Base-by-base conservation (phyloP, 2,113 vertebrate genomes). In the Gnathonemus echidnorhynchus region DNA sequence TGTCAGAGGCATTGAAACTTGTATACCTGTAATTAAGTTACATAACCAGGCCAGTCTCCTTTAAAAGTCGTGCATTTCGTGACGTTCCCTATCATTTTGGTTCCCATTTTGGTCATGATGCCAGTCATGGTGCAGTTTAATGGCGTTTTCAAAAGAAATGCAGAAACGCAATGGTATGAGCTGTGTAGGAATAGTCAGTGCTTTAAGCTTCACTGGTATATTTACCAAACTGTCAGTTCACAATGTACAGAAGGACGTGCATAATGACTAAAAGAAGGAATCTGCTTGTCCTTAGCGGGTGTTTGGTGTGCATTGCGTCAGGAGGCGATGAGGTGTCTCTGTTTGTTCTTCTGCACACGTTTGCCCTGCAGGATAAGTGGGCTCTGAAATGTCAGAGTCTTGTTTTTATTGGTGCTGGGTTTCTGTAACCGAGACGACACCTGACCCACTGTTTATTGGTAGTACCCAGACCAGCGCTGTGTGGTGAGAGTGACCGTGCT, bases 301-400 rank as follows among this genome's bases (percentile, higher is more conserved):
- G 35, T 39, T 80, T 5, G 17, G 74, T 80, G 74, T 19, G 6
- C 74, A 42, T 2, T 42, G 35, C 35, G 31, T 85, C 83, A 85
- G n/a, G 10, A 48, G 19, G 1, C 10, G 8, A 46, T 85, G 45
- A 48, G 83, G 19, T 48, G 21, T 45, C 77, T 83, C 45, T 48
- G 74, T 48, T 46, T 85, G 42, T 46, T 46, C 21, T 17, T 39
- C 83, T 21, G 42, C 45, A 42, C n/a, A 31, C 48, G n/a, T 86
- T 87, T 56, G 27, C 24, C 48, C 13, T 87, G 85, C 45, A n/a
- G 13, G 21, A 53, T 46, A 42, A 17, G 56, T 35, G 48, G 42
- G 88, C 31, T 3, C 11, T 89, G 48, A 53, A 89, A 89, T 89
- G 74, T 52, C 27, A 89, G 88, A 88, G 88, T 48, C 88, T 49